A percentile compares a stretch with the other conserved stretches of the same genome.
Evolutionary conservation across 1,140 invertebrate species (phyloP).

Genomic region (Leptinotarsa lineolata): DNA sequence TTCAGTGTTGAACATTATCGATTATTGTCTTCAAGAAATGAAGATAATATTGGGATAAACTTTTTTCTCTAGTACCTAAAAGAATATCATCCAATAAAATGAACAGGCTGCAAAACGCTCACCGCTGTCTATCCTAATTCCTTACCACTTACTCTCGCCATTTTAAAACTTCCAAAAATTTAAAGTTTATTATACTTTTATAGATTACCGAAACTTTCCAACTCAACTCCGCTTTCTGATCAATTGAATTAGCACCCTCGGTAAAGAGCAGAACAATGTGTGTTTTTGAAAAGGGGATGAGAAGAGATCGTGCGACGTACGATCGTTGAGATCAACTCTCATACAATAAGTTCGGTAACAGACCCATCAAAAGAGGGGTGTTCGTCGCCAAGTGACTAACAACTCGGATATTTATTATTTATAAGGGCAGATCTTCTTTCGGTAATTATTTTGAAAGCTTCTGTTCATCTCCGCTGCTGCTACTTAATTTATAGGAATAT

Average conservation of each 20-base stretch:
- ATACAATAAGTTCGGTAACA: slow-evolving; percentile 9
- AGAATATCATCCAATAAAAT: too few relatives aligned
- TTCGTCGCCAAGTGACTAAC: slow-evolving; percentile 46
- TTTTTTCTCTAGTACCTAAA: too few relatives aligned
- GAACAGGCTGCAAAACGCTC: too few relatives aligned
- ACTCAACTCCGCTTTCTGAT: not conserved
- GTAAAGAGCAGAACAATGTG: slow-evolving; percentile 33
- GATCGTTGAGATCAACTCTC: slow-evolving; percentile 13
- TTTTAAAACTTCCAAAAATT: not conserved
- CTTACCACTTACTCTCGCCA: not conserved
- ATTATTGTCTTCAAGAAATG: too few relatives aligned
- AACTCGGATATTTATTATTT: slow-evolving; percentile 49
- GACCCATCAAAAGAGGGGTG: slow-evolving; percentile 31
- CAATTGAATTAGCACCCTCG: slow-evolving; percentile 34
- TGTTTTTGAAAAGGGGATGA: slow-evolving; percentile 24
- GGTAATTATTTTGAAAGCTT: slow-evolving; percentile 49
- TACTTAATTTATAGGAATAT: slow-evolving; percentile 44
- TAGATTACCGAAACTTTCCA: slow-evolving; percentile 2
- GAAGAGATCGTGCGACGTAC: slow-evolving; percentile 15
- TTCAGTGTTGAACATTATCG: too few relatives aligned
- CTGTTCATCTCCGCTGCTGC: slow-evolving; percentile 42
- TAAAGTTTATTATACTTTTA: not conserved
- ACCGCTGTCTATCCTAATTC: not conserved
- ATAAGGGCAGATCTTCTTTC: slow-evolving; percentile 43
- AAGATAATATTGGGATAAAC: too few relatives aligned